Conservation (phyloP, 2,797 vertebrate genomes). For the Anabacerthia variegaticeps region DNA sequence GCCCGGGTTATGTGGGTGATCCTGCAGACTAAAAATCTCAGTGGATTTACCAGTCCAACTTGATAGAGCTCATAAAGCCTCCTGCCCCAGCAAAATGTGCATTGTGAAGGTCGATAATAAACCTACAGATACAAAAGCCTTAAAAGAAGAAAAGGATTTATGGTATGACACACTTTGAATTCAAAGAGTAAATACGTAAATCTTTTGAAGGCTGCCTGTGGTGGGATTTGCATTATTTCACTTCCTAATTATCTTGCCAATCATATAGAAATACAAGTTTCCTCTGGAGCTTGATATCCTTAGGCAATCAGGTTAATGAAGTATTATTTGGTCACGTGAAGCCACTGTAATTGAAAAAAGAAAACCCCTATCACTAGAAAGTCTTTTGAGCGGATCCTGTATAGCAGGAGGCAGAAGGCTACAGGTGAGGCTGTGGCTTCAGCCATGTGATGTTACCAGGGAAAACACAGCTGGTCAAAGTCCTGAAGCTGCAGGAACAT, state of each 20-base stretch:
- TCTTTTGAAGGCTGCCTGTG: neutral
- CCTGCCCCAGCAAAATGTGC: neutral
- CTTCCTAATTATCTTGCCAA: conserved; percentile 48
- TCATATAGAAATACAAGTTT: neutral
- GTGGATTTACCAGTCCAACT: neutral
- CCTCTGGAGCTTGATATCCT: conserved; percentile 13
- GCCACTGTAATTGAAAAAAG: neutral
- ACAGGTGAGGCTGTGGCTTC: neutral
- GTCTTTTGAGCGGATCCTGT: neutral
- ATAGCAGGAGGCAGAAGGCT: neutral
- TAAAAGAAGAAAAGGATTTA: neutral
- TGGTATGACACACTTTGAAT: neutral
- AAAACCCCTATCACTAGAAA: neutral
- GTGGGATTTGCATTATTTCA: conserved; percentile 22
- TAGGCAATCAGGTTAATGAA: conserved; percentile 19
- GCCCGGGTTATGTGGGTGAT: neutral
- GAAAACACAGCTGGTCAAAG: neutral
- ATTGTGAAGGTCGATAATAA: neutral
- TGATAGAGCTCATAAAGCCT: neutral
- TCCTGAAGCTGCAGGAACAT: neutral
- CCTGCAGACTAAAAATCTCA: neutral
- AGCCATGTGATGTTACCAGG: neutral
- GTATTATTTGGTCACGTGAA: neutral
- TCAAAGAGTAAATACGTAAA: neutral
- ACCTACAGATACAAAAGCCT: neutral